Evolutionary conservation across 1,140 invertebrate species (phyloP).

Genomic region (Apis dorsata): DNA sequence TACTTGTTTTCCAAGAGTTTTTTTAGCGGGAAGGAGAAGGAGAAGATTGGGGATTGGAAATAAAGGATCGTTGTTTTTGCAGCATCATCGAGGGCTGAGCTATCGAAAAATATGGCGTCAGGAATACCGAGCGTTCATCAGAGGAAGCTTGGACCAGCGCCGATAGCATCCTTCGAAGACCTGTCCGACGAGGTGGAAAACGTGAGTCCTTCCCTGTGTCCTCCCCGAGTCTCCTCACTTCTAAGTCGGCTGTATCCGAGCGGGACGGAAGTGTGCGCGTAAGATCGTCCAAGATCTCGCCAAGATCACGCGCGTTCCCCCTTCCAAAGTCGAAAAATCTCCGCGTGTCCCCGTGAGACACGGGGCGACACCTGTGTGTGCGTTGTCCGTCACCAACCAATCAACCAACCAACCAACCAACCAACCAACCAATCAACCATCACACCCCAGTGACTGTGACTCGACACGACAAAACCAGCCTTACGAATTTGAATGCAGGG

Average conservation of each 20-base stretch:
- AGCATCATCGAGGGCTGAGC: slow-evolving; percentile 58
- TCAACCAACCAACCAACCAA: slow-evolving; percentile 26
- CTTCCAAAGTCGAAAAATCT: slow-evolving; percentile 25
- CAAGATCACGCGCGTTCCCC: slow-evolving; percentile 34
- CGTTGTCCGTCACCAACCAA: slow-evolving; percentile 36
- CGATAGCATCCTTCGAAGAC: slow-evolving; percentile 95
- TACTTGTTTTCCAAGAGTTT: too few species aligned
- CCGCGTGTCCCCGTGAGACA: slow-evolving; percentile 36
- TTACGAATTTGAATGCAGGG: slow-evolving; percentile 74
- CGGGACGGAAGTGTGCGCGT: neutral
- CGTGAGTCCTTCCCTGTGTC: slow-evolving; percentile 74
- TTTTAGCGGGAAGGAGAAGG: neutral
- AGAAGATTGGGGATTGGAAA: neutral
- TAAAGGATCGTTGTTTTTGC: slow-evolving; percentile 22
- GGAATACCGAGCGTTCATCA: slow-evolving; percentile 80
- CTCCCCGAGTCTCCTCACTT: slow-evolving; percentile 45
- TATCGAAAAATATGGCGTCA: slow-evolving; percentile 73
- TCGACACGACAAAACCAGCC: slow-evolving; percentile 64
- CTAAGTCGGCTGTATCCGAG: slow-evolving; percentile 19
- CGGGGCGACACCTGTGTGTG: slow-evolving; percentile 37
- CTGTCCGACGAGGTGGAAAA: slow-evolving; percentile 89
- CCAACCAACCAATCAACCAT: slow-evolving; percentile 41
- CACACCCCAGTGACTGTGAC: slow-evolving; percentile 60
- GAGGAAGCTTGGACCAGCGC: slow-evolving; percentile 91
- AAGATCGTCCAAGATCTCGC: slow-evolving; percentile 43